These are phyloP conservation scores for Rhingia rostrata DNA, from an alignment of 2,888 invertebrate species.

Conservation along the genomic window DNA sequence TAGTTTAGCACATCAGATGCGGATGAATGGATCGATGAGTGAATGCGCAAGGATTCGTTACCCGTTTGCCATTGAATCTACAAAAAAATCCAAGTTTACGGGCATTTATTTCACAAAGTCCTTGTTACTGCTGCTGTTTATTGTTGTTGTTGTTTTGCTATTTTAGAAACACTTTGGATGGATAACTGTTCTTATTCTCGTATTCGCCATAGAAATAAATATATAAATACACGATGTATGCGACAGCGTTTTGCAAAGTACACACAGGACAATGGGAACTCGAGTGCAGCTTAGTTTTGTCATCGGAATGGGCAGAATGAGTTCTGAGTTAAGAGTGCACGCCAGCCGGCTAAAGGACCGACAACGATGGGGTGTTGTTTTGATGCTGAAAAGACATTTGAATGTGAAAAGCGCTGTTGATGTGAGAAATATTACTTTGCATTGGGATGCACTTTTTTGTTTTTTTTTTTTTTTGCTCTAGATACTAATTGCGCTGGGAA, in stretches of 20 bases:
- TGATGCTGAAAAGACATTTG: conserved; percentile 29
- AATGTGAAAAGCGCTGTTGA: not conserved
- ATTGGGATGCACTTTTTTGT: not conserved
- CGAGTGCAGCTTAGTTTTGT: conserved; percentile 66
- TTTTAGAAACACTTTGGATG: conserved; percentile 60
- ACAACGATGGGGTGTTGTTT: conserved; percentile 4
- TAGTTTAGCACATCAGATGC: conserved; percentile 48
- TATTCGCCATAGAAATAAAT: conserved; percentile 8
- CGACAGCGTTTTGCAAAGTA: not conserved
- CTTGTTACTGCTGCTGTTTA: conserved; percentile 20
- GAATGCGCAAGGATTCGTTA: conserved; percentile 21
- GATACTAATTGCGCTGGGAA: conserved; percentile 6
- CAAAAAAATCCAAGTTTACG: conserved; percentile 66
- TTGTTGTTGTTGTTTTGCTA: not conserved
- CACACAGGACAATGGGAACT: conserved; percentile 15
- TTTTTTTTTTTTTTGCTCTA: not conserved
- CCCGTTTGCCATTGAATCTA: conserved; percentile 41
- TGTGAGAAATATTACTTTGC: conserved; percentile 1
- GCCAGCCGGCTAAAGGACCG: not conserved
- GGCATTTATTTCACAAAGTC: conserved; percentile 66
- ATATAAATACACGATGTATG: conserved; percentile 1
- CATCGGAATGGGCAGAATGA: conserved; percentile 38
- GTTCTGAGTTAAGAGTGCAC: conserved; percentile 22
- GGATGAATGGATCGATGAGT: conserved; percentile 55
- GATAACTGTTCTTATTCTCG: conserved; percentile 50